phyloP scores from a whole-genome alignment of 2,797 vertebrate species.

The Sylvia borin region DNA sequence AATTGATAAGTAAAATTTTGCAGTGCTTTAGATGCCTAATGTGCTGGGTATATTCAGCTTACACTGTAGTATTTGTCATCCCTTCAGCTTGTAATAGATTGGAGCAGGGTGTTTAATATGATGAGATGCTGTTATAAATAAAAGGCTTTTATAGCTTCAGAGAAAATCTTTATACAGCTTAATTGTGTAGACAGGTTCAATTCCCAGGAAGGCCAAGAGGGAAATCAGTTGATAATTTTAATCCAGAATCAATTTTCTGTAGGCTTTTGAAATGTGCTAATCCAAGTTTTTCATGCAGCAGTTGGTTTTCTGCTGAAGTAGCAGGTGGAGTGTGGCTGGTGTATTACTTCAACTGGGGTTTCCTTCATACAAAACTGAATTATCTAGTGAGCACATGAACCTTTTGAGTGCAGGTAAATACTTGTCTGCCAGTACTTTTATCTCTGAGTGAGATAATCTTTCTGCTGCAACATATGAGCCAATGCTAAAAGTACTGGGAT shows the following conservation, averaged over 20 bases:
- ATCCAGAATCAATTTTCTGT: conserved; percentile 54
- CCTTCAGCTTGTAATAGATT: conserved; percentile 10
- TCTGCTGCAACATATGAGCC: not conserved
- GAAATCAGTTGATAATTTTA: conserved; percentile 49
- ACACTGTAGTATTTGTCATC: conserved; percentile 8
- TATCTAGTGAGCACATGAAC: not conserved
- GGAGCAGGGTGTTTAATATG: conserved; percentile 19
- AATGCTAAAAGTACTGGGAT: not conserved
- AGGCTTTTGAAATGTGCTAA: conserved; percentile 9
- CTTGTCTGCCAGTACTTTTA: not conserved
- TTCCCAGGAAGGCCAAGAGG: conserved; percentile 41
- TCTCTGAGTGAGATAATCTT: not conserved
- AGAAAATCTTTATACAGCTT: conserved; percentile 51
- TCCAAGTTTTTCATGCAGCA: not conserved
- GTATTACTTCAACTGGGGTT: not conserved
- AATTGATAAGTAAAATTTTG: not conserved
- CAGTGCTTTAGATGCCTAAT: conserved; percentile 2
- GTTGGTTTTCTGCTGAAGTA: not conserved
- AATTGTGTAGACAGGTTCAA: conserved; percentile 50
- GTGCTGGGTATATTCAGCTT: not conserved
- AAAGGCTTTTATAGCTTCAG: conserved; percentile 21
- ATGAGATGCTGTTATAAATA: conserved; percentile 34
- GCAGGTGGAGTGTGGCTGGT: not conserved
- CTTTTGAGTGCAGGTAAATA: not conserved
- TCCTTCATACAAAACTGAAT: not conserved